Base-by-base conservation (phyloP, 2,113 vertebrate species). In the Orycteropus afer region DNA sequence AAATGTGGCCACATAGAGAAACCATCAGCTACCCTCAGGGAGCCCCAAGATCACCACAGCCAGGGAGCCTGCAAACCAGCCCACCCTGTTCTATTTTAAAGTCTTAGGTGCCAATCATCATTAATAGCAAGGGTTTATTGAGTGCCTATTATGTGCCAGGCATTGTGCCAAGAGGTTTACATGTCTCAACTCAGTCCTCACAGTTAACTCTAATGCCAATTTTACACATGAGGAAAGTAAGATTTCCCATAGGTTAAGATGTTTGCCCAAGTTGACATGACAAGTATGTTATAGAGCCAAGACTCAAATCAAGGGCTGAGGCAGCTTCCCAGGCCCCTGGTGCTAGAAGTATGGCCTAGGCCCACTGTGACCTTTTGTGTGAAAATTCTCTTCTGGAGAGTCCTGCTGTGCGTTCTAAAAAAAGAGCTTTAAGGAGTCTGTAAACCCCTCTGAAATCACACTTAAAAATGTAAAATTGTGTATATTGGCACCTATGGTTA, bases 401-500 rank as follows among this genome's bases (percentile, higher is more conserved):
- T 94, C 17, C 73, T 45, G 80, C 47, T 10, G 22, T 80, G 37
- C 8, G 2, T 6, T 45, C 67, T 61, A 86, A 17, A 37, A n/a
- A 82, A 82, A 61, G 47, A 85, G 63, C 51, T 53, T 63, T 23
- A 71, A 14, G 63, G 23, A 79, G 4, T 47, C 53, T 83, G 17
- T 83, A 45, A 94, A 67, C 51, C 2, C 32, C 63, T 45, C 55
- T 69, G 51, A 79, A 37, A 78, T 8, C 40, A 25, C 47, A 73
- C 71, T 69, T 86, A 71, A 93, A 96, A 83, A 42, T 27, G 5
- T 71, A 94, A 91, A 79, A 79, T 12, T 81, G 59, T 51, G 32
- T 49, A 37, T 42, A 77, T 1, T 37, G 34, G 25, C n/a, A 86
- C 57, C 45, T 93, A 57, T 40, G 82, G 90, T 14, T 49, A 51